These are phyloP conservation scores for Menura novaehollandiae DNA, from an alignment of 2,113 vertebrate species.

Conservation along the genomic window DNA sequence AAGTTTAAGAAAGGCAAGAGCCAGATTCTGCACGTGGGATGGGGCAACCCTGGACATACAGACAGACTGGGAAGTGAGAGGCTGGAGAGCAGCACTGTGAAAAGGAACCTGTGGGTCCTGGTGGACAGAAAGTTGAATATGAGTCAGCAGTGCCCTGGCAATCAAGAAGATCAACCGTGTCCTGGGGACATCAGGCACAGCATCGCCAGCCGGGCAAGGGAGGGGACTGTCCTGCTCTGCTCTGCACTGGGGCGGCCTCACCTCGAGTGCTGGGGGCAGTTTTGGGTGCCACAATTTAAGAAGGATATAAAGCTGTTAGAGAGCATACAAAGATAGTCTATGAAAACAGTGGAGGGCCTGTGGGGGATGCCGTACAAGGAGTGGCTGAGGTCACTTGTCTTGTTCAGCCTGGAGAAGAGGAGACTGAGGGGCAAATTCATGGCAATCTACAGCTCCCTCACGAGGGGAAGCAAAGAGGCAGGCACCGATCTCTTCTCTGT, in stretches of 20 bases:
- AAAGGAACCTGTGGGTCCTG: neutral
- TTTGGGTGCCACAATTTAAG: neutral
- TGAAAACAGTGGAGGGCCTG: neutral
- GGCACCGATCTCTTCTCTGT: neutral
- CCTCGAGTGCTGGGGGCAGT: neutral
- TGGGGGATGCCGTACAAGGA: neutral
- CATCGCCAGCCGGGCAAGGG: fast-evolving
- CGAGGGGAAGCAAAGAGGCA: neutral
- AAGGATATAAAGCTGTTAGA: neutral
- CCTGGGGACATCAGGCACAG: neutral
- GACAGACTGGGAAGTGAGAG: neutral
- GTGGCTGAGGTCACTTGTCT: neutral
- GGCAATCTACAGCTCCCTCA: fast-evolving
- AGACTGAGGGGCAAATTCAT: neutral
- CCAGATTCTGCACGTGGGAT: neutral
- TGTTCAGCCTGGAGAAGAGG: neutral
- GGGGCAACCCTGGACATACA: fast-evolving
- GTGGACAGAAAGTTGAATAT: fast-evolving
- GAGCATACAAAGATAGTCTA: no score
- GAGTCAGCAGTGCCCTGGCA: neutral
- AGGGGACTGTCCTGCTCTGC: neutral
- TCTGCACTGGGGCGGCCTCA: fast-evolving
- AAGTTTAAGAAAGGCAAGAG: neutral
- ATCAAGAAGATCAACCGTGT: fast-evolving
- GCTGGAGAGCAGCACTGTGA: neutral